Evolutionary conservation across 2,113 vertebrate genomes (phyloP).

Genomic region (Microtus ochrogaster): DNA sequence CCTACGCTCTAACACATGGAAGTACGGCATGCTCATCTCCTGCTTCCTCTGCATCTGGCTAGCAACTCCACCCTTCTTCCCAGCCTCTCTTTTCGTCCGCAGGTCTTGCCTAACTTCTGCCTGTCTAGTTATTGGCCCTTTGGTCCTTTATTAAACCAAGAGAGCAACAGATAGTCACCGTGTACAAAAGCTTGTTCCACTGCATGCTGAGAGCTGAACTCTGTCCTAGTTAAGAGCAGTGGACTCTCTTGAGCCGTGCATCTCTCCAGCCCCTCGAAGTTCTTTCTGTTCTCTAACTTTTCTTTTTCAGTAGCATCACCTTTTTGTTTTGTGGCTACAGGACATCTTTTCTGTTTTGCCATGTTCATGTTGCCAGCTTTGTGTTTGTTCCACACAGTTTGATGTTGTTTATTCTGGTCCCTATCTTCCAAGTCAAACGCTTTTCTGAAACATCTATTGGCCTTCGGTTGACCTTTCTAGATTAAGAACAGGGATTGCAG

Average conservation of each 20-base stretch:
- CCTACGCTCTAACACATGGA: too few species aligned
- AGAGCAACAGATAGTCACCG: not conserved
- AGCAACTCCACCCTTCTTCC: not conserved
- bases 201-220: not conserved
- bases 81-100: not conserved
- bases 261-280: not conserved
- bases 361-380: not conserved
- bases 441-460: not conserved
- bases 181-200: not conserved
- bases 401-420: constrained; percentile 22
- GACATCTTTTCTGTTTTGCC: not conserved
- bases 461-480: constrained; percentile 10
- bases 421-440: not conserved
- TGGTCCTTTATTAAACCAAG: not conserved
- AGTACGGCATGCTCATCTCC: not conserved
- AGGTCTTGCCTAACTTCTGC: not conserved
- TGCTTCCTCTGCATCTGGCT: not conserved
- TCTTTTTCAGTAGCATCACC: not conserved
- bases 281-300: not conserved
- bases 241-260: not conserved
- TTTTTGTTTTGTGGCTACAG: not conserved
- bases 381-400: not conserved
- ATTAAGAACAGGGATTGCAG: not conserved
- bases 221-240: not conserved
- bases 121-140: not conserved